These are phyloP conservation scores for Poeciliopsis infans DNA, from an alignment of 2,797 vertebrate genomes.

Conservation along the genomic window DNA sequence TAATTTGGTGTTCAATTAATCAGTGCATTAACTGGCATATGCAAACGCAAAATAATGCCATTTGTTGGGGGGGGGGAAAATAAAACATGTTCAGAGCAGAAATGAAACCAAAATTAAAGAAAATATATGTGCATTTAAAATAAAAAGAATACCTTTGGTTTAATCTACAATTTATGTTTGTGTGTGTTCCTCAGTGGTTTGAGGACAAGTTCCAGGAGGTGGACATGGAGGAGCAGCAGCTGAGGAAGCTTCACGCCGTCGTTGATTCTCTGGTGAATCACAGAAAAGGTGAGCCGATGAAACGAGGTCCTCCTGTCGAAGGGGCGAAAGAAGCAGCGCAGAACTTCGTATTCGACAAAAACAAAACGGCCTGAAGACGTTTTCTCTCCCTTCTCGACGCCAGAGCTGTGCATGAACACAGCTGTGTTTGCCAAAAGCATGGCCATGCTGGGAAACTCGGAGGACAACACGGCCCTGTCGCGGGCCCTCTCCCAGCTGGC, in stretches of 20 bases:
- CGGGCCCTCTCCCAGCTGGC: conserved; percentile 94
- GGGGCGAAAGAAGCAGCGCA: not conserved
- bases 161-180: not conserved
- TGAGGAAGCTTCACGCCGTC: conserved; percentile 89
- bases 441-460: conserved; percentile 96
- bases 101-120: too few species aligned
- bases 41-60: too few species aligned
- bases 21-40: too few species aligned
- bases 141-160: not conserved
- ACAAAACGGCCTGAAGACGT: conserved; percentile 8
- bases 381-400: conserved; percentile 25
- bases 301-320: not conserved
- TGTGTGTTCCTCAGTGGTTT: conserved; percentile 87
- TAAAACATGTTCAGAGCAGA: too few species aligned
- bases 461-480: conserved; percentile 95
- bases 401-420: conserved; percentile 90
- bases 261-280: conserved; percentile 93
- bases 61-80: too few species aligned
- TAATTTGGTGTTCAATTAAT: too few species aligned
- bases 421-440: conserved; percentile 95
- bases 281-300: conserved; percentile 87
- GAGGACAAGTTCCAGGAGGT: conserved; percentile 97
- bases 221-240: conserved; percentile 92
- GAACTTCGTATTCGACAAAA: conserved; percentile 12
- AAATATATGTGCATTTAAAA: too few species aligned